Conservation (phyloP, 2,888 invertebrate genomes). For the Leptopilina syphax region DNA sequence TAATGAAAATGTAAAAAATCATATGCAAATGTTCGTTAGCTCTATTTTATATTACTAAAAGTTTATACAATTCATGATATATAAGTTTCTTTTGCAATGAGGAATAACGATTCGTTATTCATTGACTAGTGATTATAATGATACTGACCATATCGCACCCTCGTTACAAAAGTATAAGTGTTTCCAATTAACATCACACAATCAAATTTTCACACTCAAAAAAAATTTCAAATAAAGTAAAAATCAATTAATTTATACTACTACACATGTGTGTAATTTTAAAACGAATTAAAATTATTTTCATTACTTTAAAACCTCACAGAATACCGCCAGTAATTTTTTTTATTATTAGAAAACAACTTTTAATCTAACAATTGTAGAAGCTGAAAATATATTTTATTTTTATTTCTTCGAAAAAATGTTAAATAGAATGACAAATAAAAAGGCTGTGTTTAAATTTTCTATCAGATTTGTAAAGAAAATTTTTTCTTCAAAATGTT, state of each 20-base stretch:
- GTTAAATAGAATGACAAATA: too few species aligned
- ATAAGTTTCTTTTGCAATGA: conserved; percentile 39
- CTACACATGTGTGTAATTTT: not conserved
- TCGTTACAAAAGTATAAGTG: conserved; percentile 22
- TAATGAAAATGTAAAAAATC: conserved; percentile 23
- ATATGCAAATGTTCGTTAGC: conserved; percentile 11
- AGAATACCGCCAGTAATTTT: too few species aligned
- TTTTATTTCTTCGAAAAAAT: too few species aligned
- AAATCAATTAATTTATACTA: not conserved
- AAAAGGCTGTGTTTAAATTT: too few species aligned
- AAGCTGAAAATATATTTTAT: too few species aligned
- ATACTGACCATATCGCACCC: conserved; percentile 33
- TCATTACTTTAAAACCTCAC: not conserved
- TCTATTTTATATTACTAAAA: conserved; percentile 33
- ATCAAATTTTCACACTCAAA: not conserved
- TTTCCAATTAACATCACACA: not conserved
- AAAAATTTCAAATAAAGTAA: not conserved
- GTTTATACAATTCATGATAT: conserved; percentile 39
- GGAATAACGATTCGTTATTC: conserved; percentile 35
- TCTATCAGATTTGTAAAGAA: too few species aligned
- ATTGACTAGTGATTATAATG: conserved; percentile 37
- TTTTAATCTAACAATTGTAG: too few species aligned
- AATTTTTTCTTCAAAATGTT: too few species aligned
- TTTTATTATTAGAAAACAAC: too few species aligned
- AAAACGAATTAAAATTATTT: conserved; percentile 1